Evolutionary conservation across 1,140 invertebrate genomes (phyloP).

Genomic region (Ladona fulva): DNA sequence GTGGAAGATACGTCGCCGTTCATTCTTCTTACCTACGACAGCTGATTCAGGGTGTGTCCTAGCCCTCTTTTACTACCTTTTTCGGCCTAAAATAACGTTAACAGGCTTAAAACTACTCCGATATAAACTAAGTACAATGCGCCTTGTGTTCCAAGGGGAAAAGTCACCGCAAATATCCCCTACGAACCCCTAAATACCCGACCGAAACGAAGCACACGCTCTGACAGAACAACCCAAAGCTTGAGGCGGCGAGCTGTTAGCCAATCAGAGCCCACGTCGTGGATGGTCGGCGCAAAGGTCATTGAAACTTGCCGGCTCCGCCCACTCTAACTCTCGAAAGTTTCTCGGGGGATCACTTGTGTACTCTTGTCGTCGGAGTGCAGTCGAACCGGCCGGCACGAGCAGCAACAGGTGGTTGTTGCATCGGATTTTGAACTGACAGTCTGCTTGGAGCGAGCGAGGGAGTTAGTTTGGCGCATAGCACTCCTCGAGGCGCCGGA

Average conservation of each 20-base stretch:
- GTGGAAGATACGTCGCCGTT: background rate
- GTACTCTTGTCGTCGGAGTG: background rate
- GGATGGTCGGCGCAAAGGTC: slow-evolving; percentile 5
- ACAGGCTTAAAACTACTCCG: too few species aligned
- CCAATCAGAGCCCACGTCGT: background rate
- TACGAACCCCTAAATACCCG: too few species aligned
- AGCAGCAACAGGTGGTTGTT: too few species aligned
- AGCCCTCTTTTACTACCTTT: too few species aligned
- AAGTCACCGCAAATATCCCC: too few species aligned
- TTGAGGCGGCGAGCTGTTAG: background rate
- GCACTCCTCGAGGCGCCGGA: too few species aligned
- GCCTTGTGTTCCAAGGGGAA: too few species aligned
- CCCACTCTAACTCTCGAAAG: background rate
- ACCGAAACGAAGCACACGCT: background rate
- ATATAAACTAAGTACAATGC: too few species aligned
- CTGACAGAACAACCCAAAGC: background rate
- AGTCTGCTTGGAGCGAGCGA: too few species aligned
- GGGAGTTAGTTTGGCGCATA: too few species aligned
- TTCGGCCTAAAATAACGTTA: too few species aligned
- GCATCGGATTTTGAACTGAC: too few species aligned
- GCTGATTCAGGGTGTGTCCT: background rate
- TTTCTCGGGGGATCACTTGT: background rate
- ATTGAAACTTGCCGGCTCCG: background rate
- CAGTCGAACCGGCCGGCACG: background rate
- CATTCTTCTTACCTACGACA: background rate